Conservation (phyloP, 1,140 invertebrate species). For the Oryctes rhinoceros region DNA sequence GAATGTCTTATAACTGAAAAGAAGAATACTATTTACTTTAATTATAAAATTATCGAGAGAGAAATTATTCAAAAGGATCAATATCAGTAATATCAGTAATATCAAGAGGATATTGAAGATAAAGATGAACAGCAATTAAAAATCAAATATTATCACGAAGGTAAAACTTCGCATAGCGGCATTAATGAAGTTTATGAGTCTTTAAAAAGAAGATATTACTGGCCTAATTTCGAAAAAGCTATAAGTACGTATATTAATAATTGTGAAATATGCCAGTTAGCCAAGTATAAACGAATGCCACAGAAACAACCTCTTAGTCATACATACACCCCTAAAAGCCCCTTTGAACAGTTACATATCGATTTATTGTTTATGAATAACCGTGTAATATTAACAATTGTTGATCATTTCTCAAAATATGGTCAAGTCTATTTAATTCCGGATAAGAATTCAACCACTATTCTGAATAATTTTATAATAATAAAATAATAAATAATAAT, state of each 20-base stretch:
- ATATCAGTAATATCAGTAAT: no score
- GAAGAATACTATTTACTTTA: no score
- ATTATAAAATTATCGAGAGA: no score
- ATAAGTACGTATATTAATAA: no score
- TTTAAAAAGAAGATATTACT: no score
- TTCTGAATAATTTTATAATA: not conserved
- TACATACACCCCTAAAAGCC: slow-evolving; percentile 10
- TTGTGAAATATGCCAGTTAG: slow-evolving; percentile 21
- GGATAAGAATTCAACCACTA: slow-evolving; percentile 7
- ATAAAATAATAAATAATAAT: slow-evolving; percentile 18
- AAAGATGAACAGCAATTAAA: slow-evolving; percentile 3
- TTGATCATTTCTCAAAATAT: slow-evolving; percentile 31
- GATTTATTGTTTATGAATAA: slow-evolving; percentile 20
- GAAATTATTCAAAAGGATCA: no score
- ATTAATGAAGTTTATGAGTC: no score
- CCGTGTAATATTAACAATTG: slow-evolving; percentile 12
- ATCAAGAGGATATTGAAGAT: slow-evolving; percentile 16
- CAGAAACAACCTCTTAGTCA: slow-evolving; percentile 2
- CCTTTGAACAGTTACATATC: slow-evolving; percentile 35
- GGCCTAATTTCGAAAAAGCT: no score
- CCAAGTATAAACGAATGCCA: slow-evolving; percentile 23
- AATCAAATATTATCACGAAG: slow-evolving; percentile 13
- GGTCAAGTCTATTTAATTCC: no score
- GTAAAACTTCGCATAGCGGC: no score
- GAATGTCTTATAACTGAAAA: no score